A percentile compares a stretch with the other conserved stretches of the same genome.
phyloP scores from a whole-genome alignment of 2,797 vertebrate species.

The Pseudocheirus occidentalis region DNA sequence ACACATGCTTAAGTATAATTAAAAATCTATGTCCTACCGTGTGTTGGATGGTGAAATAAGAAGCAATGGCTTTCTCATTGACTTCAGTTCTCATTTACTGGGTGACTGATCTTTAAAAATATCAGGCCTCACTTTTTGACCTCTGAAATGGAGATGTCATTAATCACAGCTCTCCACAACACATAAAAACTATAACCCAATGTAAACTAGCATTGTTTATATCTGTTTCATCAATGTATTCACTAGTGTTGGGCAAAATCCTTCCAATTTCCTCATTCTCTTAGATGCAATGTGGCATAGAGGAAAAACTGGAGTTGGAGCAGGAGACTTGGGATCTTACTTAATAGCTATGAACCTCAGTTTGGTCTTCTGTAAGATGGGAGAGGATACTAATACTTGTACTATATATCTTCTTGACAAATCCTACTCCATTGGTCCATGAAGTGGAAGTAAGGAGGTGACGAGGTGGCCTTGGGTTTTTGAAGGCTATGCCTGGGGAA shows the following conservation, averaged over 20 bases:
- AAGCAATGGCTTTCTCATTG: neutral
- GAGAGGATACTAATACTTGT: neutral
- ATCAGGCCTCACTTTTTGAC: neutral
- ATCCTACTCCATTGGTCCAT: neutral
- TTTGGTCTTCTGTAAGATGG: neutral
- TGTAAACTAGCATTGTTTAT: neutral
- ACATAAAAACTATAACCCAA: neutral
- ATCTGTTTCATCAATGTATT: neutral
- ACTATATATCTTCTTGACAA: neutral
- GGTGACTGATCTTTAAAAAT: neutral
- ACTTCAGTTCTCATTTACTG: neutral
- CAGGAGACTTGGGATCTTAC: neutral
- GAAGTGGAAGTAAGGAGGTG: neutral
- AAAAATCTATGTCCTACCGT: neutral
- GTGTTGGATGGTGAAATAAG: neutral
- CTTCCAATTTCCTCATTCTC: neutral
- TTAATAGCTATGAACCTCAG: neutral
- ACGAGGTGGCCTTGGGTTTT: neutral
- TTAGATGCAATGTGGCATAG: neutral
- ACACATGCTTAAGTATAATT: neutral
- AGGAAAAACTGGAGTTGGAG: neutral
- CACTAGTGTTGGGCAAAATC: rapidly evolving
- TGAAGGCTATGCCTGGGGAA: neutral
- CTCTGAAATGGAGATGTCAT: conserved; percentile 20
- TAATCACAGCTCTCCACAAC: neutral